Conservation (phyloP, 2,888 invertebrate species). For the Agrochola lychnidis region DNA sequence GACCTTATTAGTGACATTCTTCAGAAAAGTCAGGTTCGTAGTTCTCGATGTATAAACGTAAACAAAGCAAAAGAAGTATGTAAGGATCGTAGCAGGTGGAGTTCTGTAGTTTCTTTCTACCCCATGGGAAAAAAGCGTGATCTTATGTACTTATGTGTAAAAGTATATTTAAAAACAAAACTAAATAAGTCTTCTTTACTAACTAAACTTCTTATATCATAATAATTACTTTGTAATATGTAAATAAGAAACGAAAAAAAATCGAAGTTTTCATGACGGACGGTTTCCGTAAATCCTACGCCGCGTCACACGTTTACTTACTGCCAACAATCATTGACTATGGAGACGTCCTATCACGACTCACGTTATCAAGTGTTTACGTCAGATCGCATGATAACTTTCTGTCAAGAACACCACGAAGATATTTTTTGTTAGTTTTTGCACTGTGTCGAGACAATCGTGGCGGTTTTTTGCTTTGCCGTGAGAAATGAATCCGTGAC, state of each 20-base stretch:
- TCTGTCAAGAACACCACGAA: constrained; percentile 63
- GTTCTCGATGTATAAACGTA: too few relatives aligned
- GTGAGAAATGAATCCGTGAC: constrained; percentile 74
- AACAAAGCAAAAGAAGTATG: too few relatives aligned
- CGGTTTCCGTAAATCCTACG: neutral
- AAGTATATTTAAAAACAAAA: too few relatives aligned
- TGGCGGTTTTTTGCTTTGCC: constrained; percentile 65
- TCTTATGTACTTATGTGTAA: too few relatives aligned
- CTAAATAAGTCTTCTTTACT: too few relatives aligned
- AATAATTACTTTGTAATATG: neutral
- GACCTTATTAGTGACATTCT: too few relatives aligned
- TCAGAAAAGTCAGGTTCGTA: too few relatives aligned
- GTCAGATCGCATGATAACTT: constrained; percentile 68
- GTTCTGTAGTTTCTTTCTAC: too few relatives aligned
- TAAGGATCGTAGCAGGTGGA: too few relatives aligned
- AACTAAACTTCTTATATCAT: too few relatives aligned
- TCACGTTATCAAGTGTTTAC: constrained; percentile 60
- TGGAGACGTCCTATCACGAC: constrained; percentile 49
- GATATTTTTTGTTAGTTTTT: constrained; percentile 75
- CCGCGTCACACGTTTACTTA: constrained; percentile 26
- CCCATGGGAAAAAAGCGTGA: too few relatives aligned
- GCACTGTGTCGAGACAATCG: constrained; percentile 71
- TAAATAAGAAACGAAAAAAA: neutral
- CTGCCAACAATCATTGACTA: constrained; percentile 51
- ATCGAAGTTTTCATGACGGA: neutral